Conservation (phyloP, 2,113 vertebrate species). For the Zosterops borbonicus region DNA sequence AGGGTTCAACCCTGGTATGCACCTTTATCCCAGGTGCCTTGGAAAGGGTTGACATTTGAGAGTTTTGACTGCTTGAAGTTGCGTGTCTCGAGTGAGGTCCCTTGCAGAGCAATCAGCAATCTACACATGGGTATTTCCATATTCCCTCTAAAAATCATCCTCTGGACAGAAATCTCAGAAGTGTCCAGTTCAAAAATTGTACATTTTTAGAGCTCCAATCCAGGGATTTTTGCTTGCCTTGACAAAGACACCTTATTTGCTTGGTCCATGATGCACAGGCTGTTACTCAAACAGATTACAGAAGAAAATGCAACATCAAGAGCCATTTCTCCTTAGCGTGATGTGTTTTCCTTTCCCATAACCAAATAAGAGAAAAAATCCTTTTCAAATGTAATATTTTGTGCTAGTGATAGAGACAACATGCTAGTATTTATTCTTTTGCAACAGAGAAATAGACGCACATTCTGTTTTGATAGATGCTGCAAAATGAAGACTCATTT, state of each 20-base stretch:
- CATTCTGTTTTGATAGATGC: background rate
- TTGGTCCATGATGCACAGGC: background rate
- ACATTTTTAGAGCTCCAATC: background rate
- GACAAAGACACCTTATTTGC: background rate
- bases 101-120: background rate
- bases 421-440: background rate
- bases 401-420: background rate
- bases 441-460: background rate
- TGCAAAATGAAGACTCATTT: background rate
- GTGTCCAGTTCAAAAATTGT: background rate
- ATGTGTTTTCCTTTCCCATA: background rate
- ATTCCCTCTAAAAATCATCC: background rate
- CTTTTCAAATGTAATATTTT: background rate
- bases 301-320: background rate
- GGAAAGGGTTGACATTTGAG: background rate
- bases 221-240: background rate
- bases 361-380: background rate
- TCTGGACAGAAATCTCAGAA: background rate
- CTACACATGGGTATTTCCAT: background rate
- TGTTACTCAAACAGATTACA: background rate
- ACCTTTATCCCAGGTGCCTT: rapidly evolving
- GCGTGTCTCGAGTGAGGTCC: rapidly evolving
- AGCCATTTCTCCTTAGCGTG: background rate
- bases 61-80: background rate
- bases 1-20: background rate